phyloP scores from a whole-genome alignment of 2,888 invertebrate species.

The Protodeltote pygarga region DNA sequence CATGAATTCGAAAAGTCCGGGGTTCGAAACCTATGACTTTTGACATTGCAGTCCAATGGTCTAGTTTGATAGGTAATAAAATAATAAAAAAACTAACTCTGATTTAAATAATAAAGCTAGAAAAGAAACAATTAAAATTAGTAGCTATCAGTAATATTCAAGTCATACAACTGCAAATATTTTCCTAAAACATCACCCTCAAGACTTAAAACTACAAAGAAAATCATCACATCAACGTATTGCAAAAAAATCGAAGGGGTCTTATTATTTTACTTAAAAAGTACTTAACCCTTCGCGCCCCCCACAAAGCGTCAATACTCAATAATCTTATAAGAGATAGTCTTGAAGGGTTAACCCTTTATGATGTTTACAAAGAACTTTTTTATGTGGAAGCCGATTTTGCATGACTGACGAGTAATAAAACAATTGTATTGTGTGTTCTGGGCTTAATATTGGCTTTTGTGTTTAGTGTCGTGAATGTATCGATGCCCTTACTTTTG shows the following conservation, averaged over 20 bases:
- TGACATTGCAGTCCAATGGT: too few relatives aligned
- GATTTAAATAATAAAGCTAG: too few relatives aligned
- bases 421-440: conserved; percentile 52
- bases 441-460: conserved; percentile 30
- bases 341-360: conserved; percentile 58
- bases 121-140: too few relatives aligned
- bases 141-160: too few relatives aligned
- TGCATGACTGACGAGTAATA: conserved; percentile 60
- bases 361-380: conserved; percentile 42
- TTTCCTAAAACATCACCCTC: neutral
- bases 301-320: conserved; percentile 81
- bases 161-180: too few relatives aligned
- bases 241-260: conserved; percentile 50
- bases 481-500: conserved; percentile 5
- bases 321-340: conserved; percentile 83
- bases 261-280: conserved; percentile 26
- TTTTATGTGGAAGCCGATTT: conserved; percentile 62
- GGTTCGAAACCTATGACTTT: too few relatives aligned
- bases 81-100: too few relatives aligned
- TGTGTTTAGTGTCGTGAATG: conserved; percentile 11
- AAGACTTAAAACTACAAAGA: too few relatives aligned
- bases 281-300: conserved; percentile 81
- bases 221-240: conserved; percentile 35
- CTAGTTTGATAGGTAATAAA: too few relatives aligned
- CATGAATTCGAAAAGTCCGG: too few relatives aligned